phyloP scores from a whole-genome alignment of 2,113 vertebrate genomes.

The Tringa solitaria region DNA sequence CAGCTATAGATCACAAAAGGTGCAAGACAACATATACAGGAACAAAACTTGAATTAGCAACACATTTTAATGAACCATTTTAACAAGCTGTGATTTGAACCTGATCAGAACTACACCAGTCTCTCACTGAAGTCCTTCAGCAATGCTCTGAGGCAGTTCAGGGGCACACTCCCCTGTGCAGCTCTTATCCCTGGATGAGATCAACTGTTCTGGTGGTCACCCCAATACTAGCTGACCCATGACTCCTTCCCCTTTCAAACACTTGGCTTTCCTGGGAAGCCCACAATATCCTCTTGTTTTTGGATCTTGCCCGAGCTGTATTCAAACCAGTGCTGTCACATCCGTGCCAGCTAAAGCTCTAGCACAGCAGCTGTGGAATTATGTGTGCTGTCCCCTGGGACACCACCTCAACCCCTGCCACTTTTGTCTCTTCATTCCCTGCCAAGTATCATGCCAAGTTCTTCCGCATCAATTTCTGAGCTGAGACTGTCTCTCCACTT shows the following conservation, averaged over 20 bases:
- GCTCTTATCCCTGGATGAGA: background rate
- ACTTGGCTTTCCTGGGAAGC: background rate
- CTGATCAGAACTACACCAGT: background rate
- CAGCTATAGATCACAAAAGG: background rate
- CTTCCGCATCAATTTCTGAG: background rate
- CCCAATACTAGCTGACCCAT: background rate
- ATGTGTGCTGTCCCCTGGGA: background rate
- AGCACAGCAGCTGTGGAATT: background rate
- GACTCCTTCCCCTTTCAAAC: background rate
- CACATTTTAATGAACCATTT: background rate
- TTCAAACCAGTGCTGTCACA: background rate
- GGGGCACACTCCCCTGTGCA: background rate
- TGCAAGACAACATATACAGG: background rate
- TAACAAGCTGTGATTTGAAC: background rate
- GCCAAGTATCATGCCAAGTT: background rate
- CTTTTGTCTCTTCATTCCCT: background rate
- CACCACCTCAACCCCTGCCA: background rate
- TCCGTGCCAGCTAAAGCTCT: background rate
- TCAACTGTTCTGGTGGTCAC: background rate
- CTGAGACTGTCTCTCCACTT: background rate
- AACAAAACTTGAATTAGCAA: background rate
- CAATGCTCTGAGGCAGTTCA: background rate
- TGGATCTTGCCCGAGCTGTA: background rate
- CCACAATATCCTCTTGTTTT: background rate
- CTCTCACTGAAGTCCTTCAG: background rate